Conservation (phyloP, 2,888 invertebrate genomes). For the Gymnocheta viridis region DNA sequence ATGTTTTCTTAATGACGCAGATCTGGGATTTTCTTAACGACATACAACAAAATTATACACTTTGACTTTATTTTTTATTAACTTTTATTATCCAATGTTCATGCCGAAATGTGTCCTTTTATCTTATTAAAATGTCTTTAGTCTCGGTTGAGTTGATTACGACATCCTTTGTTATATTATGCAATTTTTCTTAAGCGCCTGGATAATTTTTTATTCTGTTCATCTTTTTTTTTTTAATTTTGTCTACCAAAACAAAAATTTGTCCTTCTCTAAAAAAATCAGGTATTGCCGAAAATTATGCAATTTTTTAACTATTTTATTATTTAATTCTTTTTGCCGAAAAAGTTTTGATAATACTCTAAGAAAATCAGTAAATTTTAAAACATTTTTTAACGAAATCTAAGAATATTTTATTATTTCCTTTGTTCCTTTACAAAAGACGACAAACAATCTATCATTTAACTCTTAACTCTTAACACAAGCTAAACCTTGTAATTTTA, state of each 20-base stretch:
- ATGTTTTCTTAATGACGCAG: too few relatives aligned
- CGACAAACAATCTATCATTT: background rate
- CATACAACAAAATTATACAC: too few relatives aligned
- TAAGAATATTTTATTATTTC: background rate
- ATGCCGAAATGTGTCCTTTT: background rate
- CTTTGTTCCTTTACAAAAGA: conserved; percentile 3
- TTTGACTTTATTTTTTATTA: too few relatives aligned
- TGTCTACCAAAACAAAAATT: too few relatives aligned
- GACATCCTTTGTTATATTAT: background rate
- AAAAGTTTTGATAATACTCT: background rate
- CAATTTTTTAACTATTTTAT: background rate
- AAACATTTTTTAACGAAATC: conserved; percentile 12
- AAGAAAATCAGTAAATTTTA: conserved; percentile 39
- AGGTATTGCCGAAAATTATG: background rate
- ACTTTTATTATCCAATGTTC: background rate
- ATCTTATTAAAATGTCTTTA: background rate
- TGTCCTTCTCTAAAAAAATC: background rate
- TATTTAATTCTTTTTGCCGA: background rate
- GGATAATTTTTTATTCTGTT: background rate
- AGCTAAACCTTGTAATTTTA: conserved; percentile 14
- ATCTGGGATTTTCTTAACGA: too few relatives aligned
- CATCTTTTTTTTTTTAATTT: background rate
- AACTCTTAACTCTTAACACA: conserved; percentile 1
- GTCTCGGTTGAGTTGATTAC: background rate
- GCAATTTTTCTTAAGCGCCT: background rate